Conservation (phyloP, 1,140 invertebrate genomes). For the Cotesia chilonis region DNA sequence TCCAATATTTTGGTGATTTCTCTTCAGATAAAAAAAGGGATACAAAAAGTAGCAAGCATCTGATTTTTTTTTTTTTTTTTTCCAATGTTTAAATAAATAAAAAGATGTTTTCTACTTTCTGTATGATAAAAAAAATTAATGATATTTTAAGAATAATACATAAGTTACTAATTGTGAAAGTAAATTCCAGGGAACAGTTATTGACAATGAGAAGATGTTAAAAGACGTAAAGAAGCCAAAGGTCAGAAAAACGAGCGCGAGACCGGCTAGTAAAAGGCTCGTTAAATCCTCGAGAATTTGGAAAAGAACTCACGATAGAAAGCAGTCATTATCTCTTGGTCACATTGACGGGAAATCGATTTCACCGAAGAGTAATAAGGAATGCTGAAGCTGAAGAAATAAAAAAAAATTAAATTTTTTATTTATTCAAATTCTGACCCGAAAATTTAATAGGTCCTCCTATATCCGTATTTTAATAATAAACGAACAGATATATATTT, state of each 20-base stretch:
- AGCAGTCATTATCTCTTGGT: constrained; percentile 23
- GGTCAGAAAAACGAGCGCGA: constrained; percentile 22
- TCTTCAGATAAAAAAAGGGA: background rate
- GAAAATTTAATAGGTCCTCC: no score
- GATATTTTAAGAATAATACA: no score
- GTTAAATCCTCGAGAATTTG: constrained; percentile 33
- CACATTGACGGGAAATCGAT: constrained; percentile 26
- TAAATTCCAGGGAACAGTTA: constrained; percentile 28
- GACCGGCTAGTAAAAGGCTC: constrained; percentile 25
- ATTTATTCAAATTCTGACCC: background rate
- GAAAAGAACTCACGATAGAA: constrained; percentile 24
- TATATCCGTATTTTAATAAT: background rate
- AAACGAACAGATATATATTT: constrained; percentile 17
- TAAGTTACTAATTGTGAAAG: background rate
- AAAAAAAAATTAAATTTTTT: constrained; percentile 20
- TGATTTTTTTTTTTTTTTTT: no score
- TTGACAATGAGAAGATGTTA: constrained; percentile 28
- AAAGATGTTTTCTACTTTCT: no score
- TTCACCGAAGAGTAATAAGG: constrained; percentile 19
- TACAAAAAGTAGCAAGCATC: no score
- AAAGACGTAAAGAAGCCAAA: constrained; percentile 33
- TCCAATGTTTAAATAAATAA: no score
- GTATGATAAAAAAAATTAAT: no score
- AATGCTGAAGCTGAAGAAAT: constrained; percentile 11
- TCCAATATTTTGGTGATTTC: constrained; percentile 47